phyloP scores from a whole-genome alignment of 2,797 vertebrate species.

The Podarcis lilfordi region DNA sequence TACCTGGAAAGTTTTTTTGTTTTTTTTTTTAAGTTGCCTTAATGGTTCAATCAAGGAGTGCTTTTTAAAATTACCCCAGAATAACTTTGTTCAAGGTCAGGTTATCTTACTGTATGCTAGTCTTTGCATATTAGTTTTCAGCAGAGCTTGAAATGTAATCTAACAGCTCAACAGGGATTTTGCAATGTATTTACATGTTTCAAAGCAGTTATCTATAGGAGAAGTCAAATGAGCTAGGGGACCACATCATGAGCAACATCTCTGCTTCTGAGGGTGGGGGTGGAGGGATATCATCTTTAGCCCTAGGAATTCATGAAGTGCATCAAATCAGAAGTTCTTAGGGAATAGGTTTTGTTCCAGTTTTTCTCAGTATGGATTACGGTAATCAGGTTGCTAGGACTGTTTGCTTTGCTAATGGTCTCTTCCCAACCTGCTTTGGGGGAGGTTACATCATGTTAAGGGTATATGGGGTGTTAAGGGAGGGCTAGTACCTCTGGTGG shows the following conservation, averaged over 20 bases:
- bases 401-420: neutral
- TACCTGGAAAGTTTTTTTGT: neutral
- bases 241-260: neutral
- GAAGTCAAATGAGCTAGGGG: slow-evolving; percentile 37
- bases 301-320: neutral
- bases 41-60: slow-evolving; percentile 1
- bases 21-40: slow-evolving; percentile 25
- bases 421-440: neutral
- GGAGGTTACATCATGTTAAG: neutral
- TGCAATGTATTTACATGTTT: slow-evolving; percentile 61
- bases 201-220: slow-evolving; percentile 54
- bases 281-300: neutral
- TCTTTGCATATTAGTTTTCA: slow-evolving; percentile 69
- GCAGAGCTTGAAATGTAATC: slow-evolving; percentile 68
- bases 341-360: neutral
- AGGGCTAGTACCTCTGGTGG: too few species aligned
- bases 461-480: too few species aligned
- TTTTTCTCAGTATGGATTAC: neutral
- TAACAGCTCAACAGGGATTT: slow-evolving; percentile 65
- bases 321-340: neutral
- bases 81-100: slow-evolving; percentile 67
- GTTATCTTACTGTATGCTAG: slow-evolving; percentile 56
- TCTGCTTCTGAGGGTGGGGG: neutral
- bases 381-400: neutral
- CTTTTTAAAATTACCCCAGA: slow-evolving; percentile 24